These are phyloP conservation scores for Ammodytes marinus DNA, from an alignment of 2,113 vertebrate species.

Conservation along the genomic window DNA sequence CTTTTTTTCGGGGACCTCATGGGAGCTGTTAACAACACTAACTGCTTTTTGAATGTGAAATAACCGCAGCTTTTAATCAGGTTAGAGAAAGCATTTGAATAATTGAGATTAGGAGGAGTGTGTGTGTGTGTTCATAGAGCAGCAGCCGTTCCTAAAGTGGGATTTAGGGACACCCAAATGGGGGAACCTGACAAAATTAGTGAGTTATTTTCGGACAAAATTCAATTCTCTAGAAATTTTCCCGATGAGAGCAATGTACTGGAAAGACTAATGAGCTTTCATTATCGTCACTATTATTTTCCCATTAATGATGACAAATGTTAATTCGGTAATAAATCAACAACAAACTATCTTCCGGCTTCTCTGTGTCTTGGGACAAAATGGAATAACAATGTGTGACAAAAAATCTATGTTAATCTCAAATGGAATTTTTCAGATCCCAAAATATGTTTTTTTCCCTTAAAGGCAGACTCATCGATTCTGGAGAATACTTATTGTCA, in stretches of 20 bases:
- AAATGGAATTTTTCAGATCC: neutral
- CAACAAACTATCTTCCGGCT: neutral
- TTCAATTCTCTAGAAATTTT: slow-evolving; percentile 8
- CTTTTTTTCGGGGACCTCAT: slow-evolving; percentile 22
- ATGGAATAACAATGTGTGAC: neutral
- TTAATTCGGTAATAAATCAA: neutral
- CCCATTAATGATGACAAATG: neutral
- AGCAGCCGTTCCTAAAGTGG: slow-evolving; percentile 14
- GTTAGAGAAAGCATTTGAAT: slow-evolving; percentile 43
- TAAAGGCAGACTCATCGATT: too few species aligned
- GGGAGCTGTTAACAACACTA: slow-evolving; percentile 56
- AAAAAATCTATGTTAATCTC: neutral
- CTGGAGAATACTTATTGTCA: too few species aligned
- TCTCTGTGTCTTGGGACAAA: neutral
- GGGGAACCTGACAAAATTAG: slow-evolving; percentile 18
- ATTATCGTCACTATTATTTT: neutral
- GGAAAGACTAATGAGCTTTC: neutral
- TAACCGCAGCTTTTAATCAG: slow-evolving; percentile 57
- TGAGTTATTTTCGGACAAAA: slow-evolving; percentile 1
- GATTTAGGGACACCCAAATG: slow-evolving; percentile 11
- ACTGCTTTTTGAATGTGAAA: slow-evolving; percentile 60
- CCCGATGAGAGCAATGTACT: neutral
- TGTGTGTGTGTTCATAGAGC: neutral
- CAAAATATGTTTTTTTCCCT: neutral
- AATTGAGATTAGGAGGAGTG: slow-evolving; percentile 24